These are phyloP conservation scores for Leuciscus idus DNA, from an alignment of 2,113 vertebrate genomes.

Conservation along the genomic window DNA sequence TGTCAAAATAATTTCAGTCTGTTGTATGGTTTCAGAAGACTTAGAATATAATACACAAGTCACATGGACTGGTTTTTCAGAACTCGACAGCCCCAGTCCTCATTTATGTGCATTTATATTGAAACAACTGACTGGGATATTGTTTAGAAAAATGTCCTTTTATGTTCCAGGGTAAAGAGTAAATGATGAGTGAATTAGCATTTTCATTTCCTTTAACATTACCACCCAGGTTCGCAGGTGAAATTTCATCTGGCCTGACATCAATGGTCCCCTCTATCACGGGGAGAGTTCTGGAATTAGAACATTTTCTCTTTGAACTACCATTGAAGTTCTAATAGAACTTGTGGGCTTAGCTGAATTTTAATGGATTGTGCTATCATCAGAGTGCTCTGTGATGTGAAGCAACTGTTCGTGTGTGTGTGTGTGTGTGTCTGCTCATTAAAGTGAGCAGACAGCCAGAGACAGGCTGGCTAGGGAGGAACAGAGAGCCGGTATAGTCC, in stretches of 20 bases:
- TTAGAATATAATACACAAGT: neutral
- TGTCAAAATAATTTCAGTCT: neutral
- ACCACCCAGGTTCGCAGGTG: conserved; percentile 1
- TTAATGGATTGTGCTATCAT: conserved; percentile 37
- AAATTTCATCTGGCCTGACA: conserved; percentile 1
- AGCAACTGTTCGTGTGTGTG: conserved; percentile 7
- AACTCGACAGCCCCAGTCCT: neutral
- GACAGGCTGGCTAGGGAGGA: conserved; percentile 36
- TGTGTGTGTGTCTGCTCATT: conserved; percentile 18
- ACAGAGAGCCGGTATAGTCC: conserved; percentile 43
- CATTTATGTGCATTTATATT: neutral
- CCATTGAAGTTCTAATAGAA: conserved; percentile 32
- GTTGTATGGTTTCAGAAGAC: neutral
- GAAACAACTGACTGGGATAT: neutral
- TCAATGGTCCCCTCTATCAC: neutral
- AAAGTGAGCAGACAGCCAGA: conserved; percentile 52
- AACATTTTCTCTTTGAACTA: conserved; percentile 27
- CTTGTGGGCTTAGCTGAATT: conserved; percentile 25
- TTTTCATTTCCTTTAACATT: conserved; percentile 4
- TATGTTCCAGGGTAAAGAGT: neutral
- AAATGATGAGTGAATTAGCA: neutral
- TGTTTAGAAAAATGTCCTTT: neutral
- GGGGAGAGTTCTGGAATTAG: conserved; percentile 1
- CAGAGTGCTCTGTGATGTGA: conserved; percentile 38
- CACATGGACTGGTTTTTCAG: neutral